Evolutionary conservation across 2,113 vertebrate species (phyloP).

Genomic region (Trogon surrucura): DNA sequence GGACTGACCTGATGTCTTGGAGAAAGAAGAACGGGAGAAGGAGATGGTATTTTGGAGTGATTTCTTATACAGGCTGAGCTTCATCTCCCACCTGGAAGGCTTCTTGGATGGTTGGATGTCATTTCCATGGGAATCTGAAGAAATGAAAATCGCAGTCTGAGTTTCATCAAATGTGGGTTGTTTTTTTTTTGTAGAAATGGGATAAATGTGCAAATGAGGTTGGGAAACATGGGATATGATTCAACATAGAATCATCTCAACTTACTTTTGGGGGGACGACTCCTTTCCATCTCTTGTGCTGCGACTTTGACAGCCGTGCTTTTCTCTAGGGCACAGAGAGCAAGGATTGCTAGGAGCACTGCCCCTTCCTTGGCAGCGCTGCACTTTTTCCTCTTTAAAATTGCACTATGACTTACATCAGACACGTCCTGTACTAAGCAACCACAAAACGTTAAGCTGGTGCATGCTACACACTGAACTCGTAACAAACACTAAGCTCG

Average conservation of each 20-base stretch:
- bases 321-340: neutral
- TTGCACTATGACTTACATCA: rapidly evolving
- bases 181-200: rapidly evolving
- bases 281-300: rapidly evolving
- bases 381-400: neutral
- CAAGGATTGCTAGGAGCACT: rapidly evolving
- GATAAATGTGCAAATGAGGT: neutral
- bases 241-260: rapidly evolving
- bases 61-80: neutral
- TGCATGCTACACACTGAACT: neutral
- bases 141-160: rapidly evolving
- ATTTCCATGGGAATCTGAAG: neutral
- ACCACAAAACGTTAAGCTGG: rapidly evolving
- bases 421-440: rapidly evolving
- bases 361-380: rapidly evolving
- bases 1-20: neutral
- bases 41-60: neutral
- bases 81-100: rapidly evolving
- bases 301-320: neutral
- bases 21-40: neutral
- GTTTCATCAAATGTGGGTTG: rapidly evolving
- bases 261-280: neutral
- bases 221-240: rapidly evolving
- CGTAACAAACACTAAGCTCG: rapidly evolving
- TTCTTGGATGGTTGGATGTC: rapidly evolving